Evolutionary conservation across 2,797 vertebrate species (phyloP).

Genomic region (Microchirus variegatus): DNA sequence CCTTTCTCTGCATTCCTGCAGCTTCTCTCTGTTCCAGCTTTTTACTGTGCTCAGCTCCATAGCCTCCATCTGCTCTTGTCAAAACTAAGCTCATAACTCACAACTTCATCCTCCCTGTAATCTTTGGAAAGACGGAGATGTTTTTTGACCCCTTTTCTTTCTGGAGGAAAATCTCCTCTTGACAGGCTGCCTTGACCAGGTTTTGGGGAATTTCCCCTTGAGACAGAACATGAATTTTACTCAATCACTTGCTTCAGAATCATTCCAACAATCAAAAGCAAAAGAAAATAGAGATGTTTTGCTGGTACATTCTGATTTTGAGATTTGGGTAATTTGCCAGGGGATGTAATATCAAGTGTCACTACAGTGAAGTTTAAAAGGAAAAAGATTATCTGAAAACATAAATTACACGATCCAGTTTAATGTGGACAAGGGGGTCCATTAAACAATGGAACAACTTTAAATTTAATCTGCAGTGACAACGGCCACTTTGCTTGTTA

Average conservation of each 20-base stretch:
- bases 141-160: constrained; percentile 40
- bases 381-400: too few relatives aligned
- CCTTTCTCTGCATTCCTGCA: constrained; percentile 66
- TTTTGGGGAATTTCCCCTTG: constrained; percentile 11
- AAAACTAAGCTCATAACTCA: constrained; percentile 63
- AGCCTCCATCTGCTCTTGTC: constrained; percentile 65
- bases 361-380: too few relatives aligned
- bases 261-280: not conserved
- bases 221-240: constrained; percentile 4
- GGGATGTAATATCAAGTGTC: too few relatives aligned
- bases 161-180: constrained; percentile 1
- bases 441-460: too few relatives aligned
- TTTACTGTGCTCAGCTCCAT: constrained; percentile 48
- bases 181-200: constrained; percentile 13
- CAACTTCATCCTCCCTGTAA: constrained; percentile 61
- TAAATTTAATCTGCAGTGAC: too few relatives aligned
- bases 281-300: not conserved
- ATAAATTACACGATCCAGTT: too few relatives aligned
- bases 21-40: constrained; percentile 55
- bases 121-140: constrained; percentile 40
- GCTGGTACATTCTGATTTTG: too few relatives aligned
- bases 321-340: too few relatives aligned
- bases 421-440: too few relatives aligned
- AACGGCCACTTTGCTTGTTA: not conserved
- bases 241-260: not conserved